A percentile compares a stretch with the other conserved stretches of the same genome.
Conservation (phyloP, 2,797 vertebrate species). For the Lagorchestes hirsutus region DNA sequence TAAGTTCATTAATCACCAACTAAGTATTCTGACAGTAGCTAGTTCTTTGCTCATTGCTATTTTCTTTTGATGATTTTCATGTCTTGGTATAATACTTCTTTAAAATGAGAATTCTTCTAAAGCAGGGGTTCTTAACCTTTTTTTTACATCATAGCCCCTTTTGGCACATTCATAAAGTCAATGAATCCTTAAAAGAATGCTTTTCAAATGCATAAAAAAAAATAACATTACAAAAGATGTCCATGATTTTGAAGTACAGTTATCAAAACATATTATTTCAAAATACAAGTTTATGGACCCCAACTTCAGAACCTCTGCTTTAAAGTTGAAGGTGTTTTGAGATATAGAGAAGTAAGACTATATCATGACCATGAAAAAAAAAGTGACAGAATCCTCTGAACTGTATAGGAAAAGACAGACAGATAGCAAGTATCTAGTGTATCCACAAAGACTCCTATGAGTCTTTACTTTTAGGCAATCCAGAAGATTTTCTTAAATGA, state of each 20-base stretch:
- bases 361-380: background rate
- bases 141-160: background rate
- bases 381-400: background rate
- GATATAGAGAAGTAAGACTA: background rate
- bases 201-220: background rate
- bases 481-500: background rate
- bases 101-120: background rate
- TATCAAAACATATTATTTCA: background rate
- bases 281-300: background rate
- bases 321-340: background rate
- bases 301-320: background rate
- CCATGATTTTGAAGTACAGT: background rate
- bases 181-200: background rate
- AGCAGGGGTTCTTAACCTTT: background rate
- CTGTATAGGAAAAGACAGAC: background rate
- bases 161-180: background rate
- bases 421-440: background rate
- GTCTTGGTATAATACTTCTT: conserved; percentile 40
- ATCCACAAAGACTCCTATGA: background rate
- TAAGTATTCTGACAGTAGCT: conserved; percentile 32
- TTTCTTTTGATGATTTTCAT: conserved; percentile 4
- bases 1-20: conserved; percentile 3
- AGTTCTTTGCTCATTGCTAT: conserved; percentile 47
- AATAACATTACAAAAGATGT: background rate
- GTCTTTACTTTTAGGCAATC: background rate